Percentiles rank a stretch among this genome's conserved stretches.
Conservation (phyloP, 2,797 vertebrate genomes). For the Halcyon chelicuti region DNA sequence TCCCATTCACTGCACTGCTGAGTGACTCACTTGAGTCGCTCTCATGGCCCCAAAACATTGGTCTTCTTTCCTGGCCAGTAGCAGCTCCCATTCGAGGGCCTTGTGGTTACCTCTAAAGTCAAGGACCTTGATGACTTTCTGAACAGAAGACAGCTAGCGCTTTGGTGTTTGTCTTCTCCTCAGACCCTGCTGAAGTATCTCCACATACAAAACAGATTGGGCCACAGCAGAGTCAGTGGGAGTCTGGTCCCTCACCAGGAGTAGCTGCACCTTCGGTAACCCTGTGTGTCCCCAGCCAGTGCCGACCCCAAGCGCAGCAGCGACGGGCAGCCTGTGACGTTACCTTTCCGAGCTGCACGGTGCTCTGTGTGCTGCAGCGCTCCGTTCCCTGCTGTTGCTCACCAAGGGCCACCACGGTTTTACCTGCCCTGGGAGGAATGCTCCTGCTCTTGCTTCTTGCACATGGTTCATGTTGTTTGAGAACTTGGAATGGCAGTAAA, state of each 20-base stretch:
- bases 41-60: not conserved
- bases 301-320: fast-evolving
- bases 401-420: not conserved
- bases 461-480: not conserved
- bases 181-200: not conserved
- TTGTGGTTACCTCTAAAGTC: not conserved
- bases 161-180: not conserved
- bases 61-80: not conserved
- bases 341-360: fast-evolving
- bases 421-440: not conserved
- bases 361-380: not conserved
- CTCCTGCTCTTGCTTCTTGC: not conserved
- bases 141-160: not conserved
- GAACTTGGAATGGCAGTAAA: not conserved
- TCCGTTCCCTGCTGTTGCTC: fast-evolving
- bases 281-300: not conserved
- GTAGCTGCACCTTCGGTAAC: not conserved
- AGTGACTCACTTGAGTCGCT: not conserved
- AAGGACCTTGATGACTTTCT: not conserved
- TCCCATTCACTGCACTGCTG: not conserved
- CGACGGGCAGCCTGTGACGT: too few relatives aligned
- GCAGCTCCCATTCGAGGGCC: not conserved
- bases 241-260: not conserved
- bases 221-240: not conserved
- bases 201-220: not conserved